Conservation (phyloP, 2,888 invertebrate species). For the Aporophyla nigra region DNA sequence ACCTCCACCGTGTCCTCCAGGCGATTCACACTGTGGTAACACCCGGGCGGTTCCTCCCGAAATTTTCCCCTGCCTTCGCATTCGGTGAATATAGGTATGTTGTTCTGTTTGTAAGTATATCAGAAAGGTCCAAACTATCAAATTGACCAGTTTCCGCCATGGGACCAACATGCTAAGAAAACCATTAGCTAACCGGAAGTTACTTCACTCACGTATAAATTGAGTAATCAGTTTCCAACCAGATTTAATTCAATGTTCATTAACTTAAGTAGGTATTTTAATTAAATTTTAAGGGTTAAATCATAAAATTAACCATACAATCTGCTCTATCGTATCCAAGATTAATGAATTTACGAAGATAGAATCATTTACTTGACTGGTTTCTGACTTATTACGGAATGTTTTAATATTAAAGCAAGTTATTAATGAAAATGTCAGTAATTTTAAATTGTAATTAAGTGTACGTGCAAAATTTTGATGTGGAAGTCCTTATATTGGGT, state of each 20-base stretch:
- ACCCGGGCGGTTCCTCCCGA: too few species aligned
- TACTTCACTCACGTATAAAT: not conserved
- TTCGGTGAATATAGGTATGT: too few species aligned
- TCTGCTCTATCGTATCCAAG: slow-evolving; percentile 36
- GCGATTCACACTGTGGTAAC: too few species aligned
- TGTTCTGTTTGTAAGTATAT: too few species aligned
- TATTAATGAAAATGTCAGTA: slow-evolving; percentile 36
- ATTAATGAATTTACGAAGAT: slow-evolving; percentile 43
- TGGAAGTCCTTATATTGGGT: not conserved
- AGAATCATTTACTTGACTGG: slow-evolving; percentile 49
- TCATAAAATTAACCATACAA: slow-evolving; percentile 45
- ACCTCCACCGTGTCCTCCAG: too few species aligned
- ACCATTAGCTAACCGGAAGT: not conserved
- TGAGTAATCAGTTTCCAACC: not conserved
- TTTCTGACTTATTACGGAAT: slow-evolving; percentile 27
- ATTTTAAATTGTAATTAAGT: slow-evolving; percentile 27
- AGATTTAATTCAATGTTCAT: slow-evolving; percentile 46
- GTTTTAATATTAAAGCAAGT: slow-evolving; percentile 16
- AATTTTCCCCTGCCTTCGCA: too few species aligned
- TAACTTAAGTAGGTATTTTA: slow-evolving; percentile 37
- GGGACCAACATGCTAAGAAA: not conserved
- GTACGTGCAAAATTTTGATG: slow-evolving; percentile 9
- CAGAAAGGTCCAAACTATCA: too few species aligned
- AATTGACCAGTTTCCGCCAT: not conserved
- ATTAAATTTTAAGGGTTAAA: slow-evolving; percentile 39